phyloP scores from a whole-genome alignment of 2,888 invertebrate species.

The Fissipunctia ypsillon region DNA sequence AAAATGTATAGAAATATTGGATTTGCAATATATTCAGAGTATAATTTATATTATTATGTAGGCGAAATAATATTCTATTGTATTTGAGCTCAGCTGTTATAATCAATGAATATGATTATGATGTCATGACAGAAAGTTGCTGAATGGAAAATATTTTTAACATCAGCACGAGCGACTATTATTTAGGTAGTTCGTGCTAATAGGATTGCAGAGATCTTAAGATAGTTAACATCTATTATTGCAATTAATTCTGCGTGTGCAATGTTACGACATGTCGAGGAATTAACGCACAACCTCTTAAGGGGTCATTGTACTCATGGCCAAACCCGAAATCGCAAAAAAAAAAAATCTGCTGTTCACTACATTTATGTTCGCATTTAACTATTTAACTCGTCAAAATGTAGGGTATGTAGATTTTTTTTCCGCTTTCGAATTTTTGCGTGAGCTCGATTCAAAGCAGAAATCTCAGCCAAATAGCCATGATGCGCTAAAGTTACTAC shows the following conservation, averaged over 20 bases:
- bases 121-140: neutral
- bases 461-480: neutral
- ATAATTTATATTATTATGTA: conserved; percentile 35
- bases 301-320: too few species aligned
- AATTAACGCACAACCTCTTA: too few species aligned
- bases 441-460: neutral
- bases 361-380: too few species aligned
- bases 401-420: too few species aligned
- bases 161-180: neutral
- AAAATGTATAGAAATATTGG: conserved; percentile 49
- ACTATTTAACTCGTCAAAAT: too few species aligned
- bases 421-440: too few species aligned
- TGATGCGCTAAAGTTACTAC: neutral
- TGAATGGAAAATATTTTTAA: neutral
- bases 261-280: too few species aligned
- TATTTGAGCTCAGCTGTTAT: conserved; percentile 10
- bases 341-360: too few species aligned
- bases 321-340: too few species aligned
- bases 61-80: conserved; percentile 21
- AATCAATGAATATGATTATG: conserved; percentile 5
- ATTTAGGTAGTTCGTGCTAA: neutral
- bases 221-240: neutral
- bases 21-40: conserved; percentile 41
- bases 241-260: neutral
- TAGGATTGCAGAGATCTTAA: neutral